Evolutionary conservation across 2,797 vertebrate species (phyloP).

Genomic region (Pseudomugil tenellus): DNA sequence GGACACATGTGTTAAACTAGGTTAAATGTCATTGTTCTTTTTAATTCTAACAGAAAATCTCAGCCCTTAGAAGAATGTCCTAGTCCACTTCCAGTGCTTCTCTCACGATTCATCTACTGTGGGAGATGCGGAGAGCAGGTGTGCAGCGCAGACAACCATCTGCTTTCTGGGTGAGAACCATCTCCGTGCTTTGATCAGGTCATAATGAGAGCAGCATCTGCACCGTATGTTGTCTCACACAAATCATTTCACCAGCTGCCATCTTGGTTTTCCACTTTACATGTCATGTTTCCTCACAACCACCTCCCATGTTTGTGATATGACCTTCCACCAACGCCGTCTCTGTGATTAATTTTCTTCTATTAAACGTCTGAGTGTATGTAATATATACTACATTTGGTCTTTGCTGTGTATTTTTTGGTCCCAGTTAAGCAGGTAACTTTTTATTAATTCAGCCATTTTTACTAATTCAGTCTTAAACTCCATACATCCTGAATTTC

Average conservation of each 20-base stretch:
- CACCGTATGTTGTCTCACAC: background rate
- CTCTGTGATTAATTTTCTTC: background rate
- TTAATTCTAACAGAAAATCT: too few relatives aligned
- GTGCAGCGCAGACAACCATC: conserved; percentile 34
- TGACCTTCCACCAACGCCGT: background rate
- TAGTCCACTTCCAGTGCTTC: background rate
- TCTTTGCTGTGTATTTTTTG: background rate
- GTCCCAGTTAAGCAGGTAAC: background rate
- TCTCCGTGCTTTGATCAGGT: conserved; percentile 11
- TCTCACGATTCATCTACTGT: conserved; percentile 18
- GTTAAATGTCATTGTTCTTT: too few relatives aligned
- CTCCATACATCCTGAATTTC: background rate
- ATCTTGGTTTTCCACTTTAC: background rate
- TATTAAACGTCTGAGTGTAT: too few relatives aligned
- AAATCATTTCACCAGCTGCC: background rate
- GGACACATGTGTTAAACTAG: too few relatives aligned
- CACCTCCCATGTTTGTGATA: background rate
- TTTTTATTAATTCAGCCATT: background rate
- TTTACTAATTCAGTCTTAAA: background rate
- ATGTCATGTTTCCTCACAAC: background rate
- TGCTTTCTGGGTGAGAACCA: conserved; percentile 35
- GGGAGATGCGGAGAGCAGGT: conserved; percentile 17
- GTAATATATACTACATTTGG: background rate
- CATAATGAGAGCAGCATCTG: conserved; percentile 17
- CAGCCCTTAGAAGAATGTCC: conserved; percentile 1